These are phyloP conservation scores for Yponomeuta plumbellus DNA, from an alignment of 2,888 invertebrate genomes.

Conservation along the genomic window DNA sequence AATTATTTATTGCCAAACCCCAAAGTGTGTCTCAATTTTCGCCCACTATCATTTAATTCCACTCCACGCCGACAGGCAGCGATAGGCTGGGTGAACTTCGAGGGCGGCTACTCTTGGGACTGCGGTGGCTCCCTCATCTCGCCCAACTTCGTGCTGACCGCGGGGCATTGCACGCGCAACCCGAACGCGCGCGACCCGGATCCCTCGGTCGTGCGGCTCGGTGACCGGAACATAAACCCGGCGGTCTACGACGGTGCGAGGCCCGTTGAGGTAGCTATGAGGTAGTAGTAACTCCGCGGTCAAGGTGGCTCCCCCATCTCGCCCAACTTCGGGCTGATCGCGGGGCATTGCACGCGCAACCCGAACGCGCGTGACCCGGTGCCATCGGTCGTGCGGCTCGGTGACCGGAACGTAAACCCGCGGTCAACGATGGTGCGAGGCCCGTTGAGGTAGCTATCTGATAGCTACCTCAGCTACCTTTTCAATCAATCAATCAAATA, in stretches of 20 bases:
- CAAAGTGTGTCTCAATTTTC: too few species aligned
- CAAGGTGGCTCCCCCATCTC: slow-evolving; percentile 83
- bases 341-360: slow-evolving; percentile 66
- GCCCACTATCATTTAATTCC: too few species aligned
- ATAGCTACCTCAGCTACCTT: too few species aligned
- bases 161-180: slow-evolving; percentile 66
- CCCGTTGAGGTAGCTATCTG: slow-evolving; percentile 48
- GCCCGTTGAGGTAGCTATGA: slow-evolving; percentile 48
- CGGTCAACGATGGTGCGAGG: slow-evolving; percentile 61
- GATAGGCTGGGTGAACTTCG: slow-evolving; percentile 45
- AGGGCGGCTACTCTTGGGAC: slow-evolving; percentile 54
- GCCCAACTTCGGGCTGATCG: slow-evolving; percentile 79
- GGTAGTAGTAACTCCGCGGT: too few species aligned
- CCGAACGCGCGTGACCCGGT: slow-evolving; percentile 35
- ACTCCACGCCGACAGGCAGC: slow-evolving; percentile 41
- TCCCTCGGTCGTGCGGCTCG: slow-evolving; percentile 73
- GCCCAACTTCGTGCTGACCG: slow-evolving; percentile 79
- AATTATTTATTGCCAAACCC: too few species aligned
- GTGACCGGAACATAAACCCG: slow-evolving; percentile 73
- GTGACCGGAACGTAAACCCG: slow-evolving; percentile 73
- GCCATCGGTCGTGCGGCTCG: slow-evolving; percentile 73
- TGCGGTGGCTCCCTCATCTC: slow-evolving; percentile 84
- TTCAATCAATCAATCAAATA: too few species aligned
- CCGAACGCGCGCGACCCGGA: slow-evolving; percentile 35
- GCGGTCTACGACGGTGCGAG: slow-evolving; percentile 59